phyloP scores from a whole-genome alignment of 2,888 invertebrate genomes.

The Zygaena filipendulae region DNA sequence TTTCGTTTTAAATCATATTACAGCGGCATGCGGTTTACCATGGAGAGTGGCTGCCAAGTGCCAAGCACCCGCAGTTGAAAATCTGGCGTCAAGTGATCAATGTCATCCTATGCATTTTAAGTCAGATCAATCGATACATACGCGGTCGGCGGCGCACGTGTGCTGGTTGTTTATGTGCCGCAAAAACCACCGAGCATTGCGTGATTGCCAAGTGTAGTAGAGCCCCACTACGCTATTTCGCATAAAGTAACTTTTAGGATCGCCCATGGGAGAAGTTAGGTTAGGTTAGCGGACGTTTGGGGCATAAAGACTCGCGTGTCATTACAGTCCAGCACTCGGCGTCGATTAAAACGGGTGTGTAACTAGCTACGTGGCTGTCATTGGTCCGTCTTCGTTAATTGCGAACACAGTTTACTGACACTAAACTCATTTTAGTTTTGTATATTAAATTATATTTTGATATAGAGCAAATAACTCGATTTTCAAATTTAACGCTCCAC shows the following conservation, averaged over 20 bases:
- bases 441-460: no score
- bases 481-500: no score
- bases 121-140: constrained; percentile 60
- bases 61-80: constrained; percentile 53
- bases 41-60: constrained; percentile 51
- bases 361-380: constrained; percentile 42
- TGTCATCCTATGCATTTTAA: constrained; percentile 59
- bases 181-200: constrained; percentile 59
- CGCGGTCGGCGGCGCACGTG: constrained; percentile 50
- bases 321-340: constrained; percentile 50
- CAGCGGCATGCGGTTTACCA: constrained; percentile 1
- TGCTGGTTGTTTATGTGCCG: constrained; percentile 60
- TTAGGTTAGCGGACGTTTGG: constrained; percentile 44
- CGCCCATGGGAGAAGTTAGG: constrained; percentile 54
- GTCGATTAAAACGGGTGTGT: constrained; percentile 48
- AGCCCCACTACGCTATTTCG: constrained; percentile 35
- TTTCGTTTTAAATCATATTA: constrained; percentile 4
- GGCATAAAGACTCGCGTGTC: constrained; percentile 43
- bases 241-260: constrained; percentile 50
- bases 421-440: no score
- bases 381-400: constrained; percentile 46
- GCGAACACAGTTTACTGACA: no score
- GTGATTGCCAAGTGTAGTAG: constrained; percentile 55
- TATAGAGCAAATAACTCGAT: no score
- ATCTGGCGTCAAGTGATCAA: constrained; percentile 55